Conservation (phyloP, 37 sponge, comb jelly and placozoan genomes). For the Agelas oroides region DNA sequence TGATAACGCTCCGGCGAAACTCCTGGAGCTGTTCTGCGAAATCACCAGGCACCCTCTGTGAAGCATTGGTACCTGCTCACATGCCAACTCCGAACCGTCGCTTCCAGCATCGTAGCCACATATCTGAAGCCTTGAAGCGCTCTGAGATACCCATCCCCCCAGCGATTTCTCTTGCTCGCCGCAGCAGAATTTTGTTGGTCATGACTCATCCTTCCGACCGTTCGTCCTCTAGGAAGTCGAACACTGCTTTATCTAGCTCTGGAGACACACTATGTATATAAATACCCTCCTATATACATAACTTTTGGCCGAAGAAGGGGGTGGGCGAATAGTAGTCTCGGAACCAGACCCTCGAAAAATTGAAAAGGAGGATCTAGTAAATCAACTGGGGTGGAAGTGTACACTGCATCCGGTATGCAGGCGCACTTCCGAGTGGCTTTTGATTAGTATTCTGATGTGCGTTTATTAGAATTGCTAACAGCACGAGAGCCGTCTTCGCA, state of each 20-base stretch:
- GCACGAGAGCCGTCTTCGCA: too few relatives aligned
- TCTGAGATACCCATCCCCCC: background rate
- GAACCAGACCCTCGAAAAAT: too few relatives aligned
- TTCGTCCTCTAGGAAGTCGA: constrained; percentile 18
- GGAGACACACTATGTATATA: too few relatives aligned
- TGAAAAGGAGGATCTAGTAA: too few relatives aligned
- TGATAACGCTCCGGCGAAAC: background rate
- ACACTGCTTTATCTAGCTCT: background rate
- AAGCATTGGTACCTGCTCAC: constrained; percentile 10
- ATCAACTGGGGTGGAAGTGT: too few relatives aligned
- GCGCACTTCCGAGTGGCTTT: too few relatives aligned
- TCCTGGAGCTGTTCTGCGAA: background rate
- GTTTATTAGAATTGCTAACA: too few relatives aligned
- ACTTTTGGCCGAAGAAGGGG: too few relatives aligned
- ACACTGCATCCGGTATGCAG: too few relatives aligned
- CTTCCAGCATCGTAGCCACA: constrained; percentile 23
- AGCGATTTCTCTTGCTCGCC: constrained; percentile 15
- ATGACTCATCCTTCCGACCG: constrained; percentile 13
- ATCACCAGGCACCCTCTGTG: constrained; percentile 34
- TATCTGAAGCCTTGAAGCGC: background rate
- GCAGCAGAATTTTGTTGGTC: background rate
- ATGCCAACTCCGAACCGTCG: constrained; percentile 2
- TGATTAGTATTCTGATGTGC: too few relatives aligned
- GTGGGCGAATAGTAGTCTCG: too few relatives aligned
- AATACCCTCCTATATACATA: too few relatives aligned